A percentile compares a stretch with the other conserved stretches of the same genome.
Conservation (phyloP, 2,888 invertebrate genomes). For the Clunio marinus region DNA sequence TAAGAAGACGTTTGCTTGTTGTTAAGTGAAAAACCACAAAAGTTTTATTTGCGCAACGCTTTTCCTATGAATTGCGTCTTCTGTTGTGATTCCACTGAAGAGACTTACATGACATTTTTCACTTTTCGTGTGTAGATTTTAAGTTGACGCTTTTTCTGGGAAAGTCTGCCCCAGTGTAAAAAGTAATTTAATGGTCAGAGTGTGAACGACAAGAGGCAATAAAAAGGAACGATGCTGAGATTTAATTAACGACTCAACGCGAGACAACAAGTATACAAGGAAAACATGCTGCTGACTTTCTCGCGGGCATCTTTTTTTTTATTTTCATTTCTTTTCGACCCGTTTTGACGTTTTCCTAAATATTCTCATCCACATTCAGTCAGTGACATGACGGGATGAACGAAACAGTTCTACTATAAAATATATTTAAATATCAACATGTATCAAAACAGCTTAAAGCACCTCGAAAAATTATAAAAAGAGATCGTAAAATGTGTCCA, state of each 20-base stretch:
- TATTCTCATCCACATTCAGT: no score
- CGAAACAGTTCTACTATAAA: no score
- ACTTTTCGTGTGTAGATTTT: not conserved
- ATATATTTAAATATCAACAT: not conserved
- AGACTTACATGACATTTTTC: constrained; percentile 9
- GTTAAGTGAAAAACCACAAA: constrained; percentile 28
- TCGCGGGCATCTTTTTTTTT: constrained; percentile 6
- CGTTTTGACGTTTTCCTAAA: no score
- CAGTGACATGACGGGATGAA: no score
- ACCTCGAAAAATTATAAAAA: constrained; percentile 6
- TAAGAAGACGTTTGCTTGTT: not conserved
- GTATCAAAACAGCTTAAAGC: constrained; percentile 5
- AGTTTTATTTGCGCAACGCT: constrained; percentile 3
- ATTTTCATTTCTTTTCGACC: not conserved
- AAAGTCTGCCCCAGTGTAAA: constrained; percentile 29
- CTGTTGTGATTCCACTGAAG: not conserved
- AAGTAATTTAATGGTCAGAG: constrained; percentile 37
- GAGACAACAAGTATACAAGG: not conserved
- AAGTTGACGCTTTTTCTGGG: constrained; percentile 19
- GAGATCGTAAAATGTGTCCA: no score
- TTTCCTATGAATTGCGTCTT: not conserved
- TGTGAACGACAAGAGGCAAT: constrained; percentile 38
- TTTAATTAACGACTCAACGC: constrained; percentile 38
- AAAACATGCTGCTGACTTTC: constrained; percentile 30
- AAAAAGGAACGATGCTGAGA: constrained; percentile 30